phyloP scores from a whole-genome alignment of 1,140 invertebrate genomes.

The Brachionus calyciflorus region DNA sequence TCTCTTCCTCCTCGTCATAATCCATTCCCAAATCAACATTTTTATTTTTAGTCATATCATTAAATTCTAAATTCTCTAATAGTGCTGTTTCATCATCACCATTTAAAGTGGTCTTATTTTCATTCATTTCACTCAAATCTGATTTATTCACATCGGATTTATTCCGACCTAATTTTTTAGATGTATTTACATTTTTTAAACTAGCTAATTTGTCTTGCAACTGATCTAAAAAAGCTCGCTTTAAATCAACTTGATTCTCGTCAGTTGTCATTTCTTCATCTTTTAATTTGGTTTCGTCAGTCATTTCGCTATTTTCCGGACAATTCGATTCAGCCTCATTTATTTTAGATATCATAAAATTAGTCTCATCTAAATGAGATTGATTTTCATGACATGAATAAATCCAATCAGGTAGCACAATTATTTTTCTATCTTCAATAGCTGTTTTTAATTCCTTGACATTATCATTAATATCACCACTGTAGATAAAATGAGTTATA shows the following conservation, averaged over 20 bases:
- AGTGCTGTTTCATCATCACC: constrained; percentile 22
- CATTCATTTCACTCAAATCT: neutral
- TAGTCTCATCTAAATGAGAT: neutral
- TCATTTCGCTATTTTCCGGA: neutral
- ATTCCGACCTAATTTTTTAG: neutral
- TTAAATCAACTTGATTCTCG: constrained; percentile 14
- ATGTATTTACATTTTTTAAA: constrained; percentile 25
- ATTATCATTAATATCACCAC: constrained; percentile 13
- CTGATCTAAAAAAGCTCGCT: constrained; percentile 33
- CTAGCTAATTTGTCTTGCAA: constrained; percentile 42
- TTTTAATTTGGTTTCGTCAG: neutral
- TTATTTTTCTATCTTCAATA: constrained; percentile 23
- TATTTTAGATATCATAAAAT: neutral
- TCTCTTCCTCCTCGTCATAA: constrained; percentile 8
- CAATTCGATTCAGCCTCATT: neutral
- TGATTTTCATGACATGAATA: constrained; percentile 23
- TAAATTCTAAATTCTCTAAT: constrained; percentile 24
- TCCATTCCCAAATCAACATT: constrained; percentile 1
- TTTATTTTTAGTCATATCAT: constrained; percentile 19
- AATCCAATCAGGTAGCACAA: constrained; percentile 32
- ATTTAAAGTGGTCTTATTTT: neutral
- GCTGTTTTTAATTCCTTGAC: constrained; percentile 36
- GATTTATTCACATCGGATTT: constrained; percentile 32
- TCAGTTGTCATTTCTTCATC: neutral
- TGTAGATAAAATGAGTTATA: constrained; percentile 43